Evolutionary conservation across 2,888 invertebrate species (phyloP).

Genomic region (Ophion costatus): DNA sequence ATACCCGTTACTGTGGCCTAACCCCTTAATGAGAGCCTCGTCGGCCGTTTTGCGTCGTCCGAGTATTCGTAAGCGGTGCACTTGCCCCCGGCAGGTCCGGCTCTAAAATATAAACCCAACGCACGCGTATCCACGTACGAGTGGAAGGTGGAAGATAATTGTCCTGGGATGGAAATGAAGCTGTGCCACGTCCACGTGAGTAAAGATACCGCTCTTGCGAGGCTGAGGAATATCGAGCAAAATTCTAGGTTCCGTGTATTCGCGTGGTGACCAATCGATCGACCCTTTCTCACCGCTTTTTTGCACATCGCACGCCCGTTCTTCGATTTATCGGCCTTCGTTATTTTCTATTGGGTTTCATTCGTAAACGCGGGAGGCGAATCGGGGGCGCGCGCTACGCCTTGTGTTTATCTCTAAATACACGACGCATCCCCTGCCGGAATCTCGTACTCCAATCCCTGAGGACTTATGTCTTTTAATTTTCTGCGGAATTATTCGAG

Average conservation of each 20-base stretch:
- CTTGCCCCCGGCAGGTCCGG: no score
- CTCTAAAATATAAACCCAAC: no score
- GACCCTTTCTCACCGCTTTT: slow-evolving; percentile 22
- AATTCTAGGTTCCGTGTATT: neutral
- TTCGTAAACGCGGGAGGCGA: neutral
- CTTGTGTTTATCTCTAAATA: slow-evolving; percentile 26
- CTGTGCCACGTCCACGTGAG: neutral
- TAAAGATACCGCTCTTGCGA: slow-evolving; percentile 3
- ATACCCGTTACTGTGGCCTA: no score
- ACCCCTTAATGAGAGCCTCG: no score
- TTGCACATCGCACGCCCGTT: neutral
- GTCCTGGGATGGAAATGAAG: slow-evolving; percentile 8
- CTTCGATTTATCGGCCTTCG: slow-evolving; percentile 16
- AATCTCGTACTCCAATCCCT: slow-evolving; percentile 29
- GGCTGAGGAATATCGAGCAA: neutral
- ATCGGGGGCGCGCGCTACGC: neutral
- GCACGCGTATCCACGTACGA: neutral
- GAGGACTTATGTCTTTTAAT: slow-evolving; percentile 65
- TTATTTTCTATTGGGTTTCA: slow-evolving; percentile 36
- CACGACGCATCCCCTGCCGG: slow-evolving; percentile 18
- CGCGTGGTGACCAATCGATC: slow-evolving; percentile 13
- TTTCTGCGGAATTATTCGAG: slow-evolving; percentile 65
- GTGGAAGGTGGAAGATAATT: neutral
- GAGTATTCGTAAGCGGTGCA: no score
- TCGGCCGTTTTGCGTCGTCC: no score